These are phyloP conservation scores for Danio tinwini DNA, from an alignment of 2,797 vertebrate species.

Conservation along the genomic window DNA sequence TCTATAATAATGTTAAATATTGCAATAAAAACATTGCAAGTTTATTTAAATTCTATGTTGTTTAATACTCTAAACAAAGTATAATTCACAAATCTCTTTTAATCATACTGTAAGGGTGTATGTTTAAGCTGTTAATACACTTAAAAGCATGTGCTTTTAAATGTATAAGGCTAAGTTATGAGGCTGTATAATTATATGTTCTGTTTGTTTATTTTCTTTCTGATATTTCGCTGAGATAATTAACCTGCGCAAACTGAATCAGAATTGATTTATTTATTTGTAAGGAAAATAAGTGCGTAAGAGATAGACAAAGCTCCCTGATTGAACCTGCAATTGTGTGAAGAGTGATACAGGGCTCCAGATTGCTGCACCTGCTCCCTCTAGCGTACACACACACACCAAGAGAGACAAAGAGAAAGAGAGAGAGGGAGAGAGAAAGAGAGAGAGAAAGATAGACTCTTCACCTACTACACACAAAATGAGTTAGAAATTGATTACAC, in stretches of 20 bases:
- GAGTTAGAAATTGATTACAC: neutral
- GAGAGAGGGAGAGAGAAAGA: neutral
- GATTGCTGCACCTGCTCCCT: constrained; percentile 48
- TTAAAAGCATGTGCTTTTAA: neutral
- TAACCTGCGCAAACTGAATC: neutral
- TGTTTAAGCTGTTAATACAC: too few relatives aligned
- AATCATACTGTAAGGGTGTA: too few relatives aligned
- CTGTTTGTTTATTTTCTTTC: neutral
- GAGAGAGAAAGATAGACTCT: neutral
- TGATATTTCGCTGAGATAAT: neutral
- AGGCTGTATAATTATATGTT: neutral
- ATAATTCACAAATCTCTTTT: too few relatives aligned
- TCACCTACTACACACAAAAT: constrained; percentile 2
- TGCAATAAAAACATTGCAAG: too few relatives aligned
- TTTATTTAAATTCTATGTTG: too few relatives aligned
- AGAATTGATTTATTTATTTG: neutral
- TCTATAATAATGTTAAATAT: too few relatives aligned
- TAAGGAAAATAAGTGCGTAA: neutral
- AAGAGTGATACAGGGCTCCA: constrained; percentile 10
- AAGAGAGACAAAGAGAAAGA: neutral
- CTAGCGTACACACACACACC: constrained; percentile 36
- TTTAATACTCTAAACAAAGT: too few relatives aligned
- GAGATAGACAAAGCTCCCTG: neutral
- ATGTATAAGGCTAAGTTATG: too few relatives aligned
- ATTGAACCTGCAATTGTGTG: constrained; percentile 8